Evolutionary conservation across 2,888 invertebrate species (phyloP).

Genomic region (Encarsia formosa): DNA sequence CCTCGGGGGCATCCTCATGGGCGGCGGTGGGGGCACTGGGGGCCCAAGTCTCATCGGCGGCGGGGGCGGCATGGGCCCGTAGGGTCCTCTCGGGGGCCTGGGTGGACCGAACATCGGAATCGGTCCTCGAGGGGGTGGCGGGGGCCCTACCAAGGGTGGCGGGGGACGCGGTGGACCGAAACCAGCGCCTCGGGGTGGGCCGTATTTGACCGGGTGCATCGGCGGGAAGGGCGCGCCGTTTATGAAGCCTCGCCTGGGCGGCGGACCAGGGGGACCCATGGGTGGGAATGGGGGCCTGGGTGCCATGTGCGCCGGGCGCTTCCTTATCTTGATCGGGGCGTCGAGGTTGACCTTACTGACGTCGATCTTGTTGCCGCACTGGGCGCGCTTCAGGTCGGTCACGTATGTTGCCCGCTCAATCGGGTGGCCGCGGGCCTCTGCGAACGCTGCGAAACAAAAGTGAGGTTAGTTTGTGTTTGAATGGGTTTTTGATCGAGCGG

Average conservation of each 20-base stretch:
- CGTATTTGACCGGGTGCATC: conserved; percentile 34
- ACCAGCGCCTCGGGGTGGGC: conserved; percentile 18
- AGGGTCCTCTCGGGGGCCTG: not conserved
- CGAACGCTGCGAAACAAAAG: conserved; percentile 55
- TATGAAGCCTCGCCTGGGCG: conserved; percentile 29
- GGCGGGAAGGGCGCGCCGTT: conserved; percentile 34
- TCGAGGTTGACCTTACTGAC: conserved; percentile 28
- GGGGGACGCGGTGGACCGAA: conserved; percentile 29
- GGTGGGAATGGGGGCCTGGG: conserved; percentile 18
- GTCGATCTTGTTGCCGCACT: conserved; percentile 32
- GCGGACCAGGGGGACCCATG: conserved; percentile 30
- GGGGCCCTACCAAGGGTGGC: conserved; percentile 18
- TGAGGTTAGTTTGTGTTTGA: too few relatives aligned
- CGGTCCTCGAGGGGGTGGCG: conserved; percentile 22
- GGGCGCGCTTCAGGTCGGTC: conserved; percentile 43
- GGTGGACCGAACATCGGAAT: conserved; percentile 9
- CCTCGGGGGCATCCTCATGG: conserved; percentile 14
- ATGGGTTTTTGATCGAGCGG: too few relatives aligned
- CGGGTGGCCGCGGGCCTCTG: conserved; percentile 63
- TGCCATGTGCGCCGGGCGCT: conserved; percentile 6
- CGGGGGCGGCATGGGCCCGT: conserved; percentile 18
- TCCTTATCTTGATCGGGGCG: conserved; percentile 1
- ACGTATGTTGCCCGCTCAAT: conserved; percentile 63
- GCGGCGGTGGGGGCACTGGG: conserved; percentile 8
- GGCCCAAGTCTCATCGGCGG: conserved; percentile 29